A percentile compares a stretch with the other conserved stretches of the same genome.
These are phyloP conservation scores for Willisornis vidua DNA, from an alignment of 2,113 vertebrate genomes.

Conservation along the genomic window DNA sequence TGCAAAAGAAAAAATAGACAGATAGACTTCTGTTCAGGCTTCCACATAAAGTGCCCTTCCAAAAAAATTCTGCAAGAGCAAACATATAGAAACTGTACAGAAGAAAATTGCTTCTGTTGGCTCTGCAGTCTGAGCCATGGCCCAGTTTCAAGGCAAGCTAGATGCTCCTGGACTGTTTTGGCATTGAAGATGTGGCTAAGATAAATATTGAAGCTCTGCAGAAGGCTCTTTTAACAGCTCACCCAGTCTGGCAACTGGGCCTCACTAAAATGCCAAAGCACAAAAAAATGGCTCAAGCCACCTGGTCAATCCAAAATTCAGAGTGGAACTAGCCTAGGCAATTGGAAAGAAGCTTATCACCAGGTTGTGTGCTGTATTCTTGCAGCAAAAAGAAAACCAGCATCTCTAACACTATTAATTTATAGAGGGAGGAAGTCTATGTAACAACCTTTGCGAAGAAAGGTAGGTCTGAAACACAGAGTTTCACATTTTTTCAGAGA, in stretches of 20 bases:
- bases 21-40: neutral
- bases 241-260: conserved; percentile 23
- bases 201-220: conserved; percentile 37
- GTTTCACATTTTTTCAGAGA: neutral
- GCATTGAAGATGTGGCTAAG: conserved; percentile 26
- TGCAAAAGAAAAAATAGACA: neutral
- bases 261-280: neutral
- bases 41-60: neutral
- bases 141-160: conserved; percentile 34
- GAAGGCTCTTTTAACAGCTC: conserved; percentile 37
- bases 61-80: neutral
- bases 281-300: conserved; percentile 32
- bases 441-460: neutral
- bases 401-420: neutral
- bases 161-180: neutral
- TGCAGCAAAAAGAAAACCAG: neutral
- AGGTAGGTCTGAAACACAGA: neutral
- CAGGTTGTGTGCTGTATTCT: neutral
- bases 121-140: neutral
- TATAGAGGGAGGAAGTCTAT: neutral
- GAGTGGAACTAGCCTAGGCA: neutral
- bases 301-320: conserved; percentile 39
- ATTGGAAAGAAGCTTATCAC: neutral
- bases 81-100: neutral
- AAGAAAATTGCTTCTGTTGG: neutral